Evolutionary conservation across 2,888 invertebrate species (phyloP).

Genomic region (Cephonodes hylas): DNA sequence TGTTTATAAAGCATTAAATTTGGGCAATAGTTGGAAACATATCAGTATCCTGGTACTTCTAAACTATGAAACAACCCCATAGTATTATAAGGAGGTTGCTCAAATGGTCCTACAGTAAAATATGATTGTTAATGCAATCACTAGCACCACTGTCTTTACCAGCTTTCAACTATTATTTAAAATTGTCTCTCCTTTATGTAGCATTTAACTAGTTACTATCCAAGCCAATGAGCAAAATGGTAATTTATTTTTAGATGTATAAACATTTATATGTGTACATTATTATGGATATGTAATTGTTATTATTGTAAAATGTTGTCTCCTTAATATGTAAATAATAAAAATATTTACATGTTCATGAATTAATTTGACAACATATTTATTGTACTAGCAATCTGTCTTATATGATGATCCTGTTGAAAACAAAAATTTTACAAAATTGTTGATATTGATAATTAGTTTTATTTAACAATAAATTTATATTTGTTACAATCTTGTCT

Average conservation of each 20-base stretch:
- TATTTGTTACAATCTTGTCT: background rate
- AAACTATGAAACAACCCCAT: background rate
- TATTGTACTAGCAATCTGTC: background rate
- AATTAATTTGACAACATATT: background rate
- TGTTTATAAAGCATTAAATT: slow-evolving; percentile 3
- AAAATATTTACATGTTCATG: background rate
- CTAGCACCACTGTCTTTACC: background rate
- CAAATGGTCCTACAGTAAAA: background rate
- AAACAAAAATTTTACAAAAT: background rate
- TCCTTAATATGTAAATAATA: background rate
- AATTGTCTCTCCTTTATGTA: background rate
- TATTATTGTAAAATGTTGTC: background rate
- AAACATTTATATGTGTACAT: background rate
- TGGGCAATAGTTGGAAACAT: slow-evolving; percentile 34
- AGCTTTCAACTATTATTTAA: background rate
- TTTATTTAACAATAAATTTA: background rate
- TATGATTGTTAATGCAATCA: background rate
- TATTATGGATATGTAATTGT: background rate
- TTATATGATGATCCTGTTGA: background rate
- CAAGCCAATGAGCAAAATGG: background rate
- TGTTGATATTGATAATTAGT: background rate
- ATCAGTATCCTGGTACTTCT: slow-evolving; percentile 29
- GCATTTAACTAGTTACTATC: background rate
- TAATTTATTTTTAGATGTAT: background rate
- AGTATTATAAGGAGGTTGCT: slow-evolving; percentile 1